phyloP scores from a whole-genome alignment of 2,797 vertebrate species.

The Enteromius viviparus region DNA sequence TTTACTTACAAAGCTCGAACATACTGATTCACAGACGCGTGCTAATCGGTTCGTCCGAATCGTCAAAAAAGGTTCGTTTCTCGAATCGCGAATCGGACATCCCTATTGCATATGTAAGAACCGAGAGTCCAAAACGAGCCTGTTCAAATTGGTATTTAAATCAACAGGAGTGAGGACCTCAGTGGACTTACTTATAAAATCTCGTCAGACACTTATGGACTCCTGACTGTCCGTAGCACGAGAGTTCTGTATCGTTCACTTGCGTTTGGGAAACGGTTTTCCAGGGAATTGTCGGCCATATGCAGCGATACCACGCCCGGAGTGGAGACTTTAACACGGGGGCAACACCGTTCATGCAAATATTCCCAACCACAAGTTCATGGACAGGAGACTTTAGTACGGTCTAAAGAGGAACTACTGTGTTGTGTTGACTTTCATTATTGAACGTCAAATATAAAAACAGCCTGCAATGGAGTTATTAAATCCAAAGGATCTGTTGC shows the following conservation, averaged over 20 bases:
- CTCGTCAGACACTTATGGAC: background rate
- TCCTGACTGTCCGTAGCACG: background rate
- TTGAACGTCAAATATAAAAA: conserved; percentile 26
- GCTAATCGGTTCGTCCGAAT: conserved; percentile 1
- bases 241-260: conserved; percentile 3
- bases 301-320: conserved; percentile 85
- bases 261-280: conserved; percentile 43
- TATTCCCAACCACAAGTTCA: background rate
- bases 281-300: conserved; percentile 80
- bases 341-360: conserved; percentile 21
- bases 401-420: background rate
- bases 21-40: background rate
- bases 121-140: conserved; percentile 43
- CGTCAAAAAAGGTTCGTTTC: background rate
- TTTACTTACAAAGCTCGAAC: background rate
- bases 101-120: conserved; percentile 57
- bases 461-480: conserved; percentile 18
- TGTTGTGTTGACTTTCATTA: background rate
- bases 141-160: conserved; percentile 34
- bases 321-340: conserved; percentile 62
- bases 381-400: background rate
- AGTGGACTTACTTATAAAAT: background rate
- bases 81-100: background rate
- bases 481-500: conserved; percentile 48
- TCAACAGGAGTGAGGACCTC: background rate